Percentiles rank a stretch among this genome's conserved stretches.
These are phyloP conservation scores for Planiliza haematocheilus DNA, from an alignment of 2,113 vertebrate genomes.

Conservation along the genomic window DNA sequence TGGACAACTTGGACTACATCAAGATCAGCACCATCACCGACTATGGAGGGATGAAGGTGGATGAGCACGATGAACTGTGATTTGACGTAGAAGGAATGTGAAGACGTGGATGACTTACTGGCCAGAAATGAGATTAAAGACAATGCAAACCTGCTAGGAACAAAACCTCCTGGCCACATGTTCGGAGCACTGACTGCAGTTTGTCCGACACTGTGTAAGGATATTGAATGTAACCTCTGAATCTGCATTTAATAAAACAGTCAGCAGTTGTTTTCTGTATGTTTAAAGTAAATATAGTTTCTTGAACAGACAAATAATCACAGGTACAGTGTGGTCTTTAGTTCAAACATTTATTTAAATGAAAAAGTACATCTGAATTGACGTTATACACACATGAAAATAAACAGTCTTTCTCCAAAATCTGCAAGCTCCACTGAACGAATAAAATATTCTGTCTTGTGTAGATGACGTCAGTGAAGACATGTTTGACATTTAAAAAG, in stretches of 20 bases:
- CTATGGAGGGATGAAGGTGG: slow-evolving; percentile 77
- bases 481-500: not conserved
- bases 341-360: no score
- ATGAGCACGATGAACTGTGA: slow-evolving; percentile 79
- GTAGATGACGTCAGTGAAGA: not conserved
- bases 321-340: no score
- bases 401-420: no score
- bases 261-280: not conserved
- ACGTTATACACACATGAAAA: not conserved
- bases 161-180: not conserved
- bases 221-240: no score
- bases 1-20: slow-evolving; percentile 74
- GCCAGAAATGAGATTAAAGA: no score
- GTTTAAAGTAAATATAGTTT: not conserved
- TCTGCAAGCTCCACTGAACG: no score
- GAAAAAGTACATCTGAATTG: not conserved
- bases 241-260: no score
- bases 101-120: no score
- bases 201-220: no score
- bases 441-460: no score
- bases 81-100: no score
- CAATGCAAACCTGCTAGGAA: no score
- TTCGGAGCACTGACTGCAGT: not conserved
- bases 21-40: slow-evolving; percentile 82
- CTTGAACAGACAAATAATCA: not conserved